Percentiles rank a stretch among this genome's conserved stretches.
Evolutionary conservation across 2,888 invertebrate genomes (phyloP).

Genomic region (Sepioteuthis lessoniana): DNA sequence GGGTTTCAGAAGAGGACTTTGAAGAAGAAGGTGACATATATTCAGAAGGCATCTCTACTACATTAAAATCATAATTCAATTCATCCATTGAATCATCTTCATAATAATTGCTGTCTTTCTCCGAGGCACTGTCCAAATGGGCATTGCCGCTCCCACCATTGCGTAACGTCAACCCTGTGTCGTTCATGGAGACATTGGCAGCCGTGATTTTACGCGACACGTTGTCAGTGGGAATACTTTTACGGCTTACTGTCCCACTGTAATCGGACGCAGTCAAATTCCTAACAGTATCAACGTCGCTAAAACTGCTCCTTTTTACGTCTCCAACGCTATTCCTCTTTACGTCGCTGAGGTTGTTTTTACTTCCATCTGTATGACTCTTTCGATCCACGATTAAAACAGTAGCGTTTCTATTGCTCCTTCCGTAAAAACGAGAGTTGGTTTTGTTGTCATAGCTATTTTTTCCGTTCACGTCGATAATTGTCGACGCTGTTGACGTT

Average conservation of each 20-base stretch:
- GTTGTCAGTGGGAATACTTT: neutral
- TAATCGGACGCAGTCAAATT: neutral
- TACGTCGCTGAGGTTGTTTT: neutral
- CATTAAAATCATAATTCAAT: slow-evolving; percentile 7
- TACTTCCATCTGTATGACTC: neutral
- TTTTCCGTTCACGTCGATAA: neutral
- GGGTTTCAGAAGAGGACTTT: neutral
- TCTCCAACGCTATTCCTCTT: neutral
- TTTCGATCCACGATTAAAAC: too few relatives aligned
- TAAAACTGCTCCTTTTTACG: neutral
- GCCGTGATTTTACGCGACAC: neutral
- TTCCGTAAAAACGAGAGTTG: too few relatives aligned
- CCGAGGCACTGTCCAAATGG: neutral
- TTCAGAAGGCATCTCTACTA: slow-evolving; percentile 16
- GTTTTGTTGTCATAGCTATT: neutral
- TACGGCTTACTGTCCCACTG: neutral
- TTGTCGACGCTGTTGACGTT: neutral
- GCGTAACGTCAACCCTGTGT: neutral
- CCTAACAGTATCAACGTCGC: neutral
- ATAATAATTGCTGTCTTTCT: neutral
- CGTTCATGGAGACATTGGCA: neutral
- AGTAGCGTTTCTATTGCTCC: too few relatives aligned
- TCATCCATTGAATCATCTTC: neutral
- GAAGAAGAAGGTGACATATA: neutral
- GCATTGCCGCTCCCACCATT: neutral